These are phyloP conservation scores for Gorsachius goisagi DNA, from an alignment of 2,113 vertebrate species.

Conservation along the genomic window DNA sequence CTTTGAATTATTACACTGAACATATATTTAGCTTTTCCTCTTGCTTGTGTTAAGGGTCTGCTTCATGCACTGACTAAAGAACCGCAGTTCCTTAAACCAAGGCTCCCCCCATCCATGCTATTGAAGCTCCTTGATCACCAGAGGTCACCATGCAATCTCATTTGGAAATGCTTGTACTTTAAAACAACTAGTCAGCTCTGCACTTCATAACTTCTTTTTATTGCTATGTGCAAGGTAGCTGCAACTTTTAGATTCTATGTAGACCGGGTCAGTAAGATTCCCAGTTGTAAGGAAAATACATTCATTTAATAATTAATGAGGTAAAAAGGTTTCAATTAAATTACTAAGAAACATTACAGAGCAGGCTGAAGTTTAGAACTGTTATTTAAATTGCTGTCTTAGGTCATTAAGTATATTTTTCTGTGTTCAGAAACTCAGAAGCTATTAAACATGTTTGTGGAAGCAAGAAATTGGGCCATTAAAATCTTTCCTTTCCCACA, in stretches of 20 bases:
- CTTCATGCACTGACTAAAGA: not conserved
- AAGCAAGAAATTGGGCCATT: slow-evolving; percentile 26
- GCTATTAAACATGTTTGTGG: slow-evolving; percentile 34
- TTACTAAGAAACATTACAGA: not conserved
- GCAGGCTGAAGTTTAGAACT: slow-evolving; percentile 16
- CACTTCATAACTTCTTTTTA: not conserved
- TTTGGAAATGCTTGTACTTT: not conserved
- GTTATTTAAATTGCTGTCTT: slow-evolving; percentile 13
- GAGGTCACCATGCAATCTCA: not conserved
- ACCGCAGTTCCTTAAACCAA: not conserved
- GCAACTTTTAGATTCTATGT: not conserved
- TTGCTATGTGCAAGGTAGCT: not conserved
- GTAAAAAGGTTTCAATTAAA: not conserved
- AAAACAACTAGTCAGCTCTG: not conserved
- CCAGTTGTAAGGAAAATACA: not conserved
- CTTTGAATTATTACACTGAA: not conserved
- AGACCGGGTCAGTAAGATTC: not conserved
- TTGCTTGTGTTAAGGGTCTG: not conserved
- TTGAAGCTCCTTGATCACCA: not conserved
- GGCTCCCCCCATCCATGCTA: not conserved
- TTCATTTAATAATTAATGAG: slow-evolving; percentile 46
- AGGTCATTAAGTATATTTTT: slow-evolving; percentile 31
- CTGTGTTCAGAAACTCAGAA: not conserved
- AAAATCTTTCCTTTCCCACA: not conserved
- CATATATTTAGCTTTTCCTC: not conserved